Conservation (phyloP, 2,797 vertebrate genomes). For the Loriculus beryllinus region DNA sequence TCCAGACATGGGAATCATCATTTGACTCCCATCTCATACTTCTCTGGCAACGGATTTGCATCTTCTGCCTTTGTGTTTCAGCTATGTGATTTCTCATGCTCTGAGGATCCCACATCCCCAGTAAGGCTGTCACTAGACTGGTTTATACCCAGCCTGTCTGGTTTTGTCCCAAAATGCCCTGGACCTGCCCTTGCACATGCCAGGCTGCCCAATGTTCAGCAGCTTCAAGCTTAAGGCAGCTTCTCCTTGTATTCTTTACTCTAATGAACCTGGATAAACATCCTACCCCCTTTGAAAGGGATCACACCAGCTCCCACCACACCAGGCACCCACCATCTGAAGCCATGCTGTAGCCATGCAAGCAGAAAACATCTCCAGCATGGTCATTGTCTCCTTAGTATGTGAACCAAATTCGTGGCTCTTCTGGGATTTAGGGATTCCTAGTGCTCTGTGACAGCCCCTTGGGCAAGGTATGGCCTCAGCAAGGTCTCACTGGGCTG, state of each 20-base stretch:
- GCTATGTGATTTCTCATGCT: background rate
- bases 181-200: background rate
- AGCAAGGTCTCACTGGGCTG: background rate
- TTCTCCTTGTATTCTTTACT: background rate
- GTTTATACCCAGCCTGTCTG: background rate
- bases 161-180: background rate
- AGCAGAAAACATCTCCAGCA: background rate
- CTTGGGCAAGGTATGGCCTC: background rate
- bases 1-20: background rate
- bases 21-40: background rate
- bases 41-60: constrained; percentile 20
- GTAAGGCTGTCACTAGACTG: background rate
- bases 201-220: background rate
- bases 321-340: background rate
- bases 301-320: background rate
- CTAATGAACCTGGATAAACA: background rate
- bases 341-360: background rate
- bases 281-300: background rate
- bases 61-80: constrained; percentile 23
- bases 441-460: background rate
- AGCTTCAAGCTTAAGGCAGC: background rate
- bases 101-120: background rate
- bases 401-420: background rate
- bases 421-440: background rate
- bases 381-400: background rate